Base-by-base conservation (phyloP, 2,888 invertebrate species). In the Drosophila sordidula region DNA sequence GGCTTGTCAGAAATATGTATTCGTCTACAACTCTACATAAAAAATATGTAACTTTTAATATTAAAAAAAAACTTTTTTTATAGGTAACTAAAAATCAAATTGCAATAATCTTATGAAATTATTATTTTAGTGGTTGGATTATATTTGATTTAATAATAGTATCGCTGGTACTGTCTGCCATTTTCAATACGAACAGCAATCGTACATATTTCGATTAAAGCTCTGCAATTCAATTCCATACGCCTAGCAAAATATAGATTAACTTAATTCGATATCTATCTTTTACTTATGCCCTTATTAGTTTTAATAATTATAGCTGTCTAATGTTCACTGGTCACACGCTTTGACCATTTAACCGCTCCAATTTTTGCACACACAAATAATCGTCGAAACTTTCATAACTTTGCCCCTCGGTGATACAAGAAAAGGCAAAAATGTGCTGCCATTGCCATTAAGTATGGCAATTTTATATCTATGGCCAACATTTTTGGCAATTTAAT, bases 361-460 rank as follows among this genome's bases (percentile, higher is more conserved):
- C 59, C 56, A 59, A 45, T 38, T 64, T 57, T n/a, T 9, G 16
- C 9, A 39, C 25, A 9, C 56, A 61, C 57, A 66, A 73, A 69
- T 78, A 65, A 73, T 52, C 16, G 38, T 6, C 25, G 6, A 61
- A 58, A 58, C 57, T 80, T 84, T 69, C 61, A 67, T 58, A 54
- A 64, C 41, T 67, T 61, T 47, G 41, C 18, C 12, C 41, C n/a
- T 45, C 14, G 16, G 8, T 70, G 54, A 54, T 54, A 66, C 52
- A 61, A 69, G 36, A 25, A 54, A 54, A 44, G 4, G 55, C 39
- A 44, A 52, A 66, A 49, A 47, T 58, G 22, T 44, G 45, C 57
- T 65, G 45, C 52, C 42, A 58, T 63, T 55, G 52, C 56, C 41
- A 54, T 58, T 63, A 51, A 74, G 46, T 68, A 58, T 47, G 41